Evolutionary conservation across 2,888 invertebrate genomes (phyloP), one percentile per base, ranked within the genome.

Genomic region (Dasypolia templi): DNA sequence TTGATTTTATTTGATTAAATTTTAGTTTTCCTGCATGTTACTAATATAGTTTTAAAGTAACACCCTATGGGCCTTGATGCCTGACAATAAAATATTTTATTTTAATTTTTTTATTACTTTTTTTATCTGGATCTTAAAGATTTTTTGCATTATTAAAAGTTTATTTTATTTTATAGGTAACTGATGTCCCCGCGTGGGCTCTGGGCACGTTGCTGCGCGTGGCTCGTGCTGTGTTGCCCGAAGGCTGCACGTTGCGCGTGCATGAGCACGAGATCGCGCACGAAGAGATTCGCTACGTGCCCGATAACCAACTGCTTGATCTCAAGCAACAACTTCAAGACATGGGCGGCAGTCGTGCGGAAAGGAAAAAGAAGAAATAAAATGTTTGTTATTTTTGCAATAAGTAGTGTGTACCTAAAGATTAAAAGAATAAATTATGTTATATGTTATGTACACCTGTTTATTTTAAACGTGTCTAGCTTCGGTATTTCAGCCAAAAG

Each of bases 231-330:
- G 95, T 97, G 26, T 92, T 98, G 63, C 99, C 99, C 0, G 97
- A 97, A 89, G 99, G 99, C 6, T 98, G 99, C 22, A 95, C 97
- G 1, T 90, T 99, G 22, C 95, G 96, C 69, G 96, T 99, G 9
- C 97, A 97, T 70, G 97, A 97, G 79, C 98, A 98, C 88, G 94
- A 97, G 62, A 94, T 96, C 0, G 97, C 97, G 53, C 97, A 97
- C 83, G 98, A 98, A 72, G 97, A 98, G 88, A 94, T 97, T 6
- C 93, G 96, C 12, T 99, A 98, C 93, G 97, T 99, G 69, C 99
- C 99, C 2, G 99, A 99, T 93, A 97, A 97, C 86, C 97, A 98
- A 90, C 95, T 99, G 4, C 88, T 97, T 4, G 97, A 97, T 2
- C 96, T 99, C 4, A 98, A 98, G 92, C 95, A 97, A 56, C 97